Evolutionary conservation across 2,113 vertebrate species (phyloP).

Genomic region (Lepisosteus osseus): DNA sequence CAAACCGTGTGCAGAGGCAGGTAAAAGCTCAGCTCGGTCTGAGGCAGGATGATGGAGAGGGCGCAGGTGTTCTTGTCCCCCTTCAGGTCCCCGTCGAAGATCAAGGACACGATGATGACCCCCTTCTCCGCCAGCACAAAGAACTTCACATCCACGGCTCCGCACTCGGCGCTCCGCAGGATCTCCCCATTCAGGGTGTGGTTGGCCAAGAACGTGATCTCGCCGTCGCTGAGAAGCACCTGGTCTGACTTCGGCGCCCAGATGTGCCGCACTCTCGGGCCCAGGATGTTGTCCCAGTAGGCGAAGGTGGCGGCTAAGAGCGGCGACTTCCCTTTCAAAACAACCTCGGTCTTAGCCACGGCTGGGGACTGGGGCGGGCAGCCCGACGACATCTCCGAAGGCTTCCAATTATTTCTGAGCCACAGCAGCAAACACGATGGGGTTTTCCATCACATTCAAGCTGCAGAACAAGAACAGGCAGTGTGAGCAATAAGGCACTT

Average conservation of each 20-base stretch:
- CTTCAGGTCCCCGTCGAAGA: constrained; percentile 96
- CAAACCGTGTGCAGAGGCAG: constrained; percentile 89
- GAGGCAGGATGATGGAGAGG: constrained; percentile 90
- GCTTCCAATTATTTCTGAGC: no score
- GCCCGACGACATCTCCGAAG: constrained; percentile 75
- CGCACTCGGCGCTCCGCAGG: constrained; percentile 89
- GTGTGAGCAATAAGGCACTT: no score
- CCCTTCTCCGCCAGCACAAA: constrained; percentile 94
- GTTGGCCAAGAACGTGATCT: constrained; percentile 94
- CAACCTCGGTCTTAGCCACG: constrained; percentile 90
- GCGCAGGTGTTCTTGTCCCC: constrained; percentile 95
- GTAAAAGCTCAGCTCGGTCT: constrained; percentile 88
- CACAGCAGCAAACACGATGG: no score
- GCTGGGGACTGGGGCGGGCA: constrained; percentile 93
- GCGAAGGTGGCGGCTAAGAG: constrained; percentile 93
- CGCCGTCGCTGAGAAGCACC: constrained; percentile 83
- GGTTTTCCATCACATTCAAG: no score
- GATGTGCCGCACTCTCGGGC: constrained; percentile 90
- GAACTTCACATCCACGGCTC: constrained; percentile 96
- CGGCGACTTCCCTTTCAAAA: constrained; percentile 84
- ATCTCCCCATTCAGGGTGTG: constrained; percentile 97
- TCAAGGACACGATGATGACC: constrained; percentile 93
- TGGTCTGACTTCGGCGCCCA: constrained; percentile 88
- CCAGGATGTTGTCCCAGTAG: constrained; percentile 98
- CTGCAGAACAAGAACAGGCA: no score